Evolutionary conservation across 2,113 vertebrate species (phyloP), one percentile per base, ranked within the genome.

Genomic region (Octodon degus): DNA sequence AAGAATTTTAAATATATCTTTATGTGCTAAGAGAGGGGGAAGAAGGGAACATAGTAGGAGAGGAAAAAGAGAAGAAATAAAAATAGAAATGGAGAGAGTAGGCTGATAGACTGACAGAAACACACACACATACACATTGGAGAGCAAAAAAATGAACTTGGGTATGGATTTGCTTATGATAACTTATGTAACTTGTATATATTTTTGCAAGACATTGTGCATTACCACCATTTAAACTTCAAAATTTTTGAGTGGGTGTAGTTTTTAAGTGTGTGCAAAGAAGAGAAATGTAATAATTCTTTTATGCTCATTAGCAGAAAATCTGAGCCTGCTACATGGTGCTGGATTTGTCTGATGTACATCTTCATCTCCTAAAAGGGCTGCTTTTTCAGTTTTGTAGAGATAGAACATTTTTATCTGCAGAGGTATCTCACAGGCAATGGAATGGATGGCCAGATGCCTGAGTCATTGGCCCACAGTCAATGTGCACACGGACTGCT

Each of bases 391-490:
- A 86, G 62, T 90, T 98, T 47, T 93, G 40, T 88, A 96, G 91
- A 43, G 90, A 93, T 72, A 97, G 96, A 96, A 20, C 72, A 88
- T 94, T 97, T 97, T 97, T 90, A 94, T 90, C 90, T 55, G 50
- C 89, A 93, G 60, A 94, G 4, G 30, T 83, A 93, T 97, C 81
- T 34, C 90, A 97, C 80, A 96, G 92, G 67, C 65, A 60, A 47
- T 24, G 85, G 82, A 97, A 94, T 50, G 86, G n/a, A 90, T 34
- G 47, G 65, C 60, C 96, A 96, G 95, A 96, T 94, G 94, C 65
- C 85, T 94, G 70, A 82, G 53, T 74, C 89, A n/a, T 95, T 81
- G 65, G 92, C 89, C 95, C 74, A 76, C 62, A 65, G 65, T 96
- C 96, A 93, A 92, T 70, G 90, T 93, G 16, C 80, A 81, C 83